Base-by-base conservation (phyloP, 2,888 invertebrate genomes). In the Cryptocephalus primarius region DNA sequence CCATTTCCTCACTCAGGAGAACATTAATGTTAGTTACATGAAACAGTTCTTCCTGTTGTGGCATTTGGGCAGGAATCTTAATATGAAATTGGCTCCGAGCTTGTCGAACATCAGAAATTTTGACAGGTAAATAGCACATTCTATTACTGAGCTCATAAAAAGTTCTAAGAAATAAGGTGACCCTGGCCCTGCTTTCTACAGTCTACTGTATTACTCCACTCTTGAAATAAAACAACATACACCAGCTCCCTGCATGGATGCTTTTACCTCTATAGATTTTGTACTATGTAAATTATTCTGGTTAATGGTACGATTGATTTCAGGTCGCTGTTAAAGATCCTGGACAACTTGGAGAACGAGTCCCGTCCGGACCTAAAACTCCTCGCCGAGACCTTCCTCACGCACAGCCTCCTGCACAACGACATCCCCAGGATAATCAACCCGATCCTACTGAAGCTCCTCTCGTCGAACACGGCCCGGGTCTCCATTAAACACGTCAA, bases 401-500 rank as follows among this genome's bases (percentile, higher is more conserved):
- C 83, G 41, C 82, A 83, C 46, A 77, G 80, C 22, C 71, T 91
- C 4, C 71, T 85, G 43, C 77, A 85, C 33, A 86, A 86, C 10
- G 91, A 92, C 62, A 75, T 89, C 46, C 78, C 83, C 1, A 75
- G 88, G 1, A 74, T 92, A 9, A 75, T 92, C 31, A 87, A 88
- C 60, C 88, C 89, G 0, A 70, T 89, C 6, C 71, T 88, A 45
- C 72, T 80, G 50, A 85, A 88, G 68, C 71, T 92, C 13, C 71
- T 92, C 22, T 81, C 86, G 52, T 80, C 87, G 0, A 83, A 82
- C 51, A 88, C 90, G 0, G 85, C 88, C 45, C 75, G 88, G n/a
- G 79, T 88, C 52, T 84, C 86, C 33, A 82, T 89, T n/a, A 76
- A 83, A 10, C 84, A 88, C 55, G 77, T 82, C 6, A 80, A 80